Conservation (phyloP, 2,797 vertebrate species). For the Esox lucius region DNA sequence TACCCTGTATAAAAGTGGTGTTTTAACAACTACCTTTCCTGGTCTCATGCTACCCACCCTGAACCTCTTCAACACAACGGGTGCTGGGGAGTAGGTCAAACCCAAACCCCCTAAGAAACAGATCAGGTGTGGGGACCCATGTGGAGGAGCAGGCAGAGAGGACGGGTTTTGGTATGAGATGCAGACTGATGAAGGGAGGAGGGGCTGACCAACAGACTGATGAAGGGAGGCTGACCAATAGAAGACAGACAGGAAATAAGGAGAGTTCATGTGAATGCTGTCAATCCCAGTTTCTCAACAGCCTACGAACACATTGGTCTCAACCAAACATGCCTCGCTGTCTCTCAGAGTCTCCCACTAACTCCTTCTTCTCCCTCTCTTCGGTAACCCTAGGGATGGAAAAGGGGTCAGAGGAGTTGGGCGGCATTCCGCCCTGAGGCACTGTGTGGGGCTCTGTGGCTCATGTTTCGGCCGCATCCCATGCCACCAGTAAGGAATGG, state of each 20-base stretch:
- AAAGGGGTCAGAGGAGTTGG: neutral
- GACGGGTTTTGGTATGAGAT: neutral
- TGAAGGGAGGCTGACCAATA: no score
- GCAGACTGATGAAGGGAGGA: neutral
- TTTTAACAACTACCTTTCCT: neutral
- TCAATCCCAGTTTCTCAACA: neutral
- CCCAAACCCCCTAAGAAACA: neutral
- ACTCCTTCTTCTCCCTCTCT: neutral
- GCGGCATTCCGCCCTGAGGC: neutral
- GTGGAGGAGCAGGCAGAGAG: neutral
- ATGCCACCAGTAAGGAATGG: no score
- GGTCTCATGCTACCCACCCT: neutral
- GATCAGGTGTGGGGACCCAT: slow-evolving; percentile 3
- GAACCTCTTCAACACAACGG: neutral
- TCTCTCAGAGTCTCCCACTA: neutral
- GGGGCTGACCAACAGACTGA: neutral
- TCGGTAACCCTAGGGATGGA: neutral
- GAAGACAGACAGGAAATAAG: neutral
- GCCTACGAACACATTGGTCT: neutral
- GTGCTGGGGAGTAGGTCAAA: neutral
- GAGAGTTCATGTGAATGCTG: neutral
- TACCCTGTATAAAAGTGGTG: neutral
- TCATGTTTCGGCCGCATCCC: neutral
- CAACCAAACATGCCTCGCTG: neutral
- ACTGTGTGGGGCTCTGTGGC: neutral